A percentile compares a stretch with the other conserved stretches of the same genome.
Evolutionary conservation across 1,140 invertebrate genomes (phyloP).

Genomic region (Notospermus geniculatus): DNA sequence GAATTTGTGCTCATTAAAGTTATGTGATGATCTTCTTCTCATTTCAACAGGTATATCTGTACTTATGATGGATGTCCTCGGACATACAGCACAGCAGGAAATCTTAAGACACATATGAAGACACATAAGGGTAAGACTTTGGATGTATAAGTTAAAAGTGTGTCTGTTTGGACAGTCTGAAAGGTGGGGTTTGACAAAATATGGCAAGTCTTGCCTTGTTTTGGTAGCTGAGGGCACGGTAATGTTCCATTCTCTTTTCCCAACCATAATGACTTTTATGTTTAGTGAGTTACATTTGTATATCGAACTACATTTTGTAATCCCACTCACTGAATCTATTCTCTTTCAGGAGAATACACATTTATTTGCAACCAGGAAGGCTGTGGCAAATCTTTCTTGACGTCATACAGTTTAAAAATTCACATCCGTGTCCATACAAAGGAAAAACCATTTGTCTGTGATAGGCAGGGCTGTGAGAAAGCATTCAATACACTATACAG

Average conservation of each 20-base stretch:
- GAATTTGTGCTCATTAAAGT: neutral
- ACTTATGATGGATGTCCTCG: constrained; percentile 84
- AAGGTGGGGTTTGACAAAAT: no score
- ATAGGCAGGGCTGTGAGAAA: constrained; percentile 76
- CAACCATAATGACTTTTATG: no score
- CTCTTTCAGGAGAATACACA: constrained; percentile 80
- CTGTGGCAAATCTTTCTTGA: constrained; percentile 91
- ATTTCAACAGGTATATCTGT: constrained; percentile 60
- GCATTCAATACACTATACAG: constrained; percentile 93
- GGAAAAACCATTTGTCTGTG: constrained; percentile 84
- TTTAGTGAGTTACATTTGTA: no score
- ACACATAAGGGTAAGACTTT: constrained; percentile 81
- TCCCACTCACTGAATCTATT: constrained; percentile 21
- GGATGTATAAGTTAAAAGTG: no score
- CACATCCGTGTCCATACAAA: constrained; percentile 93
- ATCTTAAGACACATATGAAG: constrained; percentile 92
- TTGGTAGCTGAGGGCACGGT: no score
- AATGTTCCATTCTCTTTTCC: no score
- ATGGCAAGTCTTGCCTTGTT: no score
- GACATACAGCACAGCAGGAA: constrained; percentile 91
- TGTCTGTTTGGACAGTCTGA: no score
- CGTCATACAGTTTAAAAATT: constrained; percentile 90
- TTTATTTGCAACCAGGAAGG: constrained; percentile 84
- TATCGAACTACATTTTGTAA: no score
- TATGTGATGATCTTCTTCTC: constrained; percentile 11